Conservation (phyloP, 2,888 invertebrate species). For the Pterobdella sp. region DNA sequence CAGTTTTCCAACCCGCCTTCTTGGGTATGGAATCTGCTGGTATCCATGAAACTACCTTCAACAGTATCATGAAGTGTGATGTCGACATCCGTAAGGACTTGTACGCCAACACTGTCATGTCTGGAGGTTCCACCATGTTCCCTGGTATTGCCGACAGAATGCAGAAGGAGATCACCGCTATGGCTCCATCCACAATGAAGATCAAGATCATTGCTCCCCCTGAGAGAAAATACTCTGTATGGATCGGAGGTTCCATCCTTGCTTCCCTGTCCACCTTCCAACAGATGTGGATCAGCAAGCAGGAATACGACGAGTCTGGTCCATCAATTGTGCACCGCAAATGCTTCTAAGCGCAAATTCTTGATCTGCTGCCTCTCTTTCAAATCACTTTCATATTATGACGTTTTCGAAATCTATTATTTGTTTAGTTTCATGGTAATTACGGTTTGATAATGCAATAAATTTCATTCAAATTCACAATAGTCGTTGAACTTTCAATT, state of each 20-base stretch:
- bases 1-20: constrained; percentile 47
- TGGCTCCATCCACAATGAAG: constrained; percentile 62
- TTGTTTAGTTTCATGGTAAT: background rate
- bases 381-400: constrained; percentile 2
- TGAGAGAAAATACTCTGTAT: constrained; percentile 63
- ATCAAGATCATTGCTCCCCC: constrained; percentile 77
- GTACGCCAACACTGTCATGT: constrained; percentile 62
- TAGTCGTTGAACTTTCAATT: too few species aligned
- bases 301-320: constrained; percentile 92
- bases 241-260: constrained; percentile 94
- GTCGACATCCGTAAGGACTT: constrained; percentile 49
- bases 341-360: constrained; percentile 67
- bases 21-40: constrained; percentile 45
- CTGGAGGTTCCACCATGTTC: constrained; percentile 93
- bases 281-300: constrained; percentile 92
- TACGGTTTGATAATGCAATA: background rate
- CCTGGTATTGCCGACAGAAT: constrained; percentile 92
- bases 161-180: constrained; percentile 91
- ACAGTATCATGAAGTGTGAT: constrained; percentile 49
- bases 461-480: background rate
- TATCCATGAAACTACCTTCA: constrained; percentile 45
- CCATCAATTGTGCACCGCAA: constrained; percentile 91
- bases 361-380: background rate
- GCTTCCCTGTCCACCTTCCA: constrained; percentile 82
- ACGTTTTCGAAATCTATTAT: constrained; percentile 4